Evolutionary conservation across 2,113 vertebrate species (phyloP), one percentile per base, ranked within the genome.

Genomic region (Dermatemys mawii): DNA sequence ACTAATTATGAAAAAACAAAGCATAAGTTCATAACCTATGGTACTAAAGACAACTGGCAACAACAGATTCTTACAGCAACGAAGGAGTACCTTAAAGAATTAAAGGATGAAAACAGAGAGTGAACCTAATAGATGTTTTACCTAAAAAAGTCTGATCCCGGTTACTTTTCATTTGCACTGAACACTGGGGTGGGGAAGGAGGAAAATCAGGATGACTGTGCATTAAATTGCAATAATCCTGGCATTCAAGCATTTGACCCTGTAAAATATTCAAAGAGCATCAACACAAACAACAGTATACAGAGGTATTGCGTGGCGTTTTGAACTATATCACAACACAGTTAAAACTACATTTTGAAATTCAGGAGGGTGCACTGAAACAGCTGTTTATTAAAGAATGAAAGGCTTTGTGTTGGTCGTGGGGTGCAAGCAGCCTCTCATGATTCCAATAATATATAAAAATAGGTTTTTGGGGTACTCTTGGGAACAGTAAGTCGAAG

Each of bases 261-360:
- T 48, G n/a, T 78, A 49, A n/a, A 63, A 32, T 92, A 78, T 93
- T 97, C 94, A 94, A 80, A 89, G 92, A 55, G n/a, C 38, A 55
- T 50, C 80, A 90, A 35, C 73, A 92, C n/a, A 93, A 91, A 91
- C 32, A 95, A 48, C 91, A 94, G 84, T 86, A 90, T 83, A 55
- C 35, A 93, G 81, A 95, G 94, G 86, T 21, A 92, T 32, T 48
- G 44, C 60, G 94, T 35, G 38, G 5, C 93, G 70, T 29, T 96
- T 80, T 88, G 32, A 91, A 90, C 16, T 51, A 2, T 83, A 81
- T 79, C 91, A 85, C 70, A 76, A 70, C 0, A 4, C 86, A 93
- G 88, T 90, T 84, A 96, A 94, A 97, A 94, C 63, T 70, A 90
- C 11, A 48, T 83, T 35, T 85, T 90, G 44, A 92, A 91, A 93